Conservation (phyloP, 2,888 invertebrate species). For the Nomada fabriciana region DNA sequence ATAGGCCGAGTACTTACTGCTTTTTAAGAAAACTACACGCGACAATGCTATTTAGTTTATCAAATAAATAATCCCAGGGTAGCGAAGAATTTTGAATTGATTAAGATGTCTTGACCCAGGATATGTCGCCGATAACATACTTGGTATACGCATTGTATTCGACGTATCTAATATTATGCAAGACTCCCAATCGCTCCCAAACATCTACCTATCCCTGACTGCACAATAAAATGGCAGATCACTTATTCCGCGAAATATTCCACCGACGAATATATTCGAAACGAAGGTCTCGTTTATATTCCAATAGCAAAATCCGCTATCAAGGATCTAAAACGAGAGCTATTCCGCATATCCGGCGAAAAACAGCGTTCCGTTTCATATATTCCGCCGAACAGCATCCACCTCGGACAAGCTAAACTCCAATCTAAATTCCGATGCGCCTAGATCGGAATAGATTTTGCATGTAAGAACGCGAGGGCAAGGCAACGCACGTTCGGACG, state of each 20-base stretch:
- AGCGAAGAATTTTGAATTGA: no score
- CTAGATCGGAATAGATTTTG: slow-evolving; percentile 56
- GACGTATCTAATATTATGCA: no score
- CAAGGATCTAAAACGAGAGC: slow-evolving; percentile 25
- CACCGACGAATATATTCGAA: background rate
- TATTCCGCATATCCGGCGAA: slow-evolving; percentile 46
- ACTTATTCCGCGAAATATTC: background rate
- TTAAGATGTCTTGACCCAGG: no score
- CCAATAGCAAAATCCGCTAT: slow-evolving; percentile 13
- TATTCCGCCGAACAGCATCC: slow-evolving; percentile 17
- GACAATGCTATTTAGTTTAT: no score
- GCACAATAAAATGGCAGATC: background rate
- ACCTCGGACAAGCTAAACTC: slow-evolving; percentile 41
- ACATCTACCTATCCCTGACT: no score
- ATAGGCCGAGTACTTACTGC: no score
- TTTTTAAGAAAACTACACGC: no score
- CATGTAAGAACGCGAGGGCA: slow-evolving; percentile 34
- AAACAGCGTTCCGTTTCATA: slow-evolving; percentile 35
- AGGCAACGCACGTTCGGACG: slow-evolving; percentile 15
- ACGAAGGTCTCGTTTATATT: slow-evolving; percentile 38
- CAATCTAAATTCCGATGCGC: slow-evolving; percentile 57
- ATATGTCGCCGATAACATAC: no score
- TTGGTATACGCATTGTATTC: no score
- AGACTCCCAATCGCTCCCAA: no score
- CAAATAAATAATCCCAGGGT: no score